Evolutionary conservation across 2,888 invertebrate genomes (phyloP).

Genomic region (Bellardia bayeri): DNA sequence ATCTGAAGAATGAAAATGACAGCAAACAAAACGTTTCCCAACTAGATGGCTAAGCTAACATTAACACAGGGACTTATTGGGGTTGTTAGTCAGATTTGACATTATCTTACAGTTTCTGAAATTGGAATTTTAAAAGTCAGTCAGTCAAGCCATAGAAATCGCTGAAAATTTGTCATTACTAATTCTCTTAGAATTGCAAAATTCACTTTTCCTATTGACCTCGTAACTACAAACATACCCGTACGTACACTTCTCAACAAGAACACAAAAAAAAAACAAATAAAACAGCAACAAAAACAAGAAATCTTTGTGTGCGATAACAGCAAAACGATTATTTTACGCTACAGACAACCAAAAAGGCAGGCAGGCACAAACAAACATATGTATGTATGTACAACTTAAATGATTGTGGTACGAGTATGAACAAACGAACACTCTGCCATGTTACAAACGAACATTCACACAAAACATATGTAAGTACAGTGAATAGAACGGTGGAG

Average conservation of each 20-base stretch:
- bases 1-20: too few relatives aligned
- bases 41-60: too few relatives aligned
- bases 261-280: conserved; percentile 40
- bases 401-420: conserved; percentile 60
- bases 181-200: background rate
- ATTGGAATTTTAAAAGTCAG: too few relatives aligned
- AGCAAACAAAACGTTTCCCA: too few relatives aligned
- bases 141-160: too few relatives aligned
- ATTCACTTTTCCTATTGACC: background rate
- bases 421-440: conserved; percentile 12
- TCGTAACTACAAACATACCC: conserved; percentile 39
- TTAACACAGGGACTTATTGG: too few relatives aligned
- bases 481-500: conserved; percentile 27
- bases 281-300: conserved; percentile 57
- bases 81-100: too few relatives aligned
- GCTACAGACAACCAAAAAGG: conserved; percentile 71
- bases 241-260: conserved; percentile 36
- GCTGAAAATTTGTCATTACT: too few relatives aligned
- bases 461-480: conserved; percentile 34
- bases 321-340: conserved; percentile 74
- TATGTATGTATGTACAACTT: conserved; percentile 50
- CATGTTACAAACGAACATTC: background rate
- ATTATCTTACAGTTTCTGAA: too few relatives aligned
- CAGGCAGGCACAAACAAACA: conserved; percentile 61
- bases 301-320: conserved; percentile 73